These are phyloP conservation scores for Gonocerus acuteangulatus DNA, from an alignment of 2,888 invertebrate genomes.

Conservation along the genomic window DNA sequence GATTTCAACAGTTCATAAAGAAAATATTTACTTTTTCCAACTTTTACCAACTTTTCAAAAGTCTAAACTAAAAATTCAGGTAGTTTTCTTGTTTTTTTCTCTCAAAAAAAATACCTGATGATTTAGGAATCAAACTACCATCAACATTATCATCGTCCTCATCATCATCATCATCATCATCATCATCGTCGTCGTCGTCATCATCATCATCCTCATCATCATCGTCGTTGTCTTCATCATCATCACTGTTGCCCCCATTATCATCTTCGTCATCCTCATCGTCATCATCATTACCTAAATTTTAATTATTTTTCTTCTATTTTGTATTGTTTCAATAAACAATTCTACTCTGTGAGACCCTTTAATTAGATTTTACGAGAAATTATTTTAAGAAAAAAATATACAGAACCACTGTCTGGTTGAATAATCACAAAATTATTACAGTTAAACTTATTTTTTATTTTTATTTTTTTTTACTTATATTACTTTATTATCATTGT, in stretches of 20 bases:
- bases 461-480: too few relatives aligned
- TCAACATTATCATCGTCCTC: constrained; percentile 45
- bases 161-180: constrained; percentile 45
- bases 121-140: constrained; percentile 36
- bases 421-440: too few relatives aligned
- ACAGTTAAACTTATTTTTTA: too few relatives aligned
- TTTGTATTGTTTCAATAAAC: not conserved
- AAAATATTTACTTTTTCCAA: too few relatives aligned
- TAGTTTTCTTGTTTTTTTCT: constrained; percentile 22
- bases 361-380: too few relatives aligned
- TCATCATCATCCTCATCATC: constrained; percentile 44
- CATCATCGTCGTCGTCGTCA: constrained; percentile 45
- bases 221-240: constrained; percentile 47
- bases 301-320: constrained; percentile 25
- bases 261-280: constrained; percentile 46
- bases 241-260: constrained; percentile 44
- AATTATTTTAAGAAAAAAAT: too few relatives aligned
- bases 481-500: too few relatives aligned
- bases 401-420: too few relatives aligned
- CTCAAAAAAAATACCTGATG: constrained; percentile 24
- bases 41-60: too few relatives aligned
- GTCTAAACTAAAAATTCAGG: constrained; percentile 1
- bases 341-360: too few relatives aligned
- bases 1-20: too few relatives aligned
- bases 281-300: constrained; percentile 46